Evolutionary conservation across 1,140 invertebrate genomes (phyloP).

Genomic region (Papilio helenus): DNA sequence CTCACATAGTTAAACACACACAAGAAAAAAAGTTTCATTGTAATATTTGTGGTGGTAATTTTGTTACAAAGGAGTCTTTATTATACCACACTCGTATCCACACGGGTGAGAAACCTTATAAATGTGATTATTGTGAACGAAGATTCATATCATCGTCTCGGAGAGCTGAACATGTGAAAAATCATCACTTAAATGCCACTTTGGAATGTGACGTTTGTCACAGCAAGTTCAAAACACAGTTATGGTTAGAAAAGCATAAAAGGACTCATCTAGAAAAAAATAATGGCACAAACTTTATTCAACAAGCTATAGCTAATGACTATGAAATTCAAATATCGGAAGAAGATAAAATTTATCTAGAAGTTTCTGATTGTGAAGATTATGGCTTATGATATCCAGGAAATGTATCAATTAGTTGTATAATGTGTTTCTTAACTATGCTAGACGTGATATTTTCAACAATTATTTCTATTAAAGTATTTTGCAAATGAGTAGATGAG

Average conservation of each 20-base stretch:
- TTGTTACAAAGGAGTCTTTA: constrained; percentile 74
- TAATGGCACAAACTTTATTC: constrained; percentile 1
- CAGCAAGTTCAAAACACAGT: constrained; percentile 56
- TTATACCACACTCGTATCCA: constrained; percentile 77
- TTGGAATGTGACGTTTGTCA: constrained; percentile 61
- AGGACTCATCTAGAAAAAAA: constrained; percentile 49
- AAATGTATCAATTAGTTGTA: constrained; percentile 3
- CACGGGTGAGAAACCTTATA: constrained; percentile 80
- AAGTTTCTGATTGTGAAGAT: constrained; percentile 52
- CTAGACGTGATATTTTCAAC: background rate
- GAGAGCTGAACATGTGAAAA: constrained; percentile 65
- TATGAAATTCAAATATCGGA: constrained; percentile 32
- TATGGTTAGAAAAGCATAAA: constrained; percentile 61
- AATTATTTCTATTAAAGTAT: background rate
- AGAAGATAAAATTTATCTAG: constrained; percentile 53
- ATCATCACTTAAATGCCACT: constrained; percentile 54
- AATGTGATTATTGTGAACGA: constrained; percentile 63
- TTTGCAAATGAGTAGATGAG: background rate
- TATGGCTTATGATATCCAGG: constrained; percentile 36
- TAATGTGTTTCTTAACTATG: background rate
- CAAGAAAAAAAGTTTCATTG: constrained; percentile 76
- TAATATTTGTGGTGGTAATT: constrained; percentile 69
- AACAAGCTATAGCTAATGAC: constrained; percentile 29
- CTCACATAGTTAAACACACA: constrained; percentile 79
- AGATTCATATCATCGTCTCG: constrained; percentile 69